A percentile compares a stretch with the other conserved stretches of the same genome.
Evolutionary conservation across 2,113 vertebrate species (phyloP).

Genomic region (Fukomys damarensis): DNA sequence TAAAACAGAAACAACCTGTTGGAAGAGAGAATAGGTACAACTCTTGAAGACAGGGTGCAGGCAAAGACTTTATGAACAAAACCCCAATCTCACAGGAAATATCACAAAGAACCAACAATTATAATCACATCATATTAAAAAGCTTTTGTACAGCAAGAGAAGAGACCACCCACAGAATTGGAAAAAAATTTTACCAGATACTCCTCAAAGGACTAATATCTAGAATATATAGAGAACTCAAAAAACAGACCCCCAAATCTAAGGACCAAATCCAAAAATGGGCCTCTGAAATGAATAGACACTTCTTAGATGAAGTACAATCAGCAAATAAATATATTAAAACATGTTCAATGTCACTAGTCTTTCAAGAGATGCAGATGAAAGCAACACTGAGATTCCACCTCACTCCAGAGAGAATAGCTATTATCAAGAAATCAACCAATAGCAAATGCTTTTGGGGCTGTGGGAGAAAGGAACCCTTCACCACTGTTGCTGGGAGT

Average conservation of each 20-base stretch:
- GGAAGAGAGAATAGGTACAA: background rate
- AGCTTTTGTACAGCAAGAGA: background rate
- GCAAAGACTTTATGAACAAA: background rate
- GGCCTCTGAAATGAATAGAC: background rate
- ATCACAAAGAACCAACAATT: background rate
- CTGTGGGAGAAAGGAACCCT: too few relatives aligned
- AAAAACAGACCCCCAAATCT: background rate
- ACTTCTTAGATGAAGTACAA: background rate
- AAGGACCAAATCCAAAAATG: background rate
- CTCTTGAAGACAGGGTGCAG: background rate
- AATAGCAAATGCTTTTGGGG: too few relatives aligned
- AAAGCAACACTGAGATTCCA: background rate
- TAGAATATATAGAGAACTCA: background rate
- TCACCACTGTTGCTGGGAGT: too few relatives aligned
- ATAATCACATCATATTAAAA: background rate
- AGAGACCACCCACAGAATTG: background rate
- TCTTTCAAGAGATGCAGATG: background rate
- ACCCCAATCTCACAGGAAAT: background rate
- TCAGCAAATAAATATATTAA: background rate
- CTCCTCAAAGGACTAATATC: background rate
- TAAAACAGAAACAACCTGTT: background rate
- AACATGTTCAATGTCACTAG: background rate
- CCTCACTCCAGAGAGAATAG: background rate
- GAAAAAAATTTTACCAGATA: background rate
- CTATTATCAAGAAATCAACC: background rate